A percentile compares a stretch with the other conserved stretches of the same genome.
These are phyloP conservation scores for Cyaniris semiargus DNA, from an alignment of 2,888 invertebrate species.

Conservation along the genomic window DNA sequence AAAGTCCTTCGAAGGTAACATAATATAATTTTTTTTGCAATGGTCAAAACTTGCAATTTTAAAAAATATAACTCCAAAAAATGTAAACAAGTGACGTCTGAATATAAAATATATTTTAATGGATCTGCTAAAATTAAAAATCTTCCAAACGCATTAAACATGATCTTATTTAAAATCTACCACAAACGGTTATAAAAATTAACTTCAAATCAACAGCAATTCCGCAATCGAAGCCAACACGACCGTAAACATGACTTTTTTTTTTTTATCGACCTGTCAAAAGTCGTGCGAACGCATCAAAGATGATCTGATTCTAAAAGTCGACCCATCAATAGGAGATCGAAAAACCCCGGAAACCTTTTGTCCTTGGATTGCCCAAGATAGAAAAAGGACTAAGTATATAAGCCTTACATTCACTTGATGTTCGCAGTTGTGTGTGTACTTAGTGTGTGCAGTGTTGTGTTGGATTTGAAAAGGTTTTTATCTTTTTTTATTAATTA, in stretches of 20 bases:
- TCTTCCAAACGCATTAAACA: background rate
- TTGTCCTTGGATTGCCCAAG: slow-evolving; percentile 42
- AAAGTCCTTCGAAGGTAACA: too few species aligned
- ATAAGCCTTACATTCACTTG: slow-evolving; percentile 47
- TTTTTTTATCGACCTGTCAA: background rate
- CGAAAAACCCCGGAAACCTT: slow-evolving; percentile 43
- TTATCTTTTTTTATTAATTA: slow-evolving; percentile 35
- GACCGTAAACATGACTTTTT: background rate
- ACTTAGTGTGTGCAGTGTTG: slow-evolving; percentile 37
- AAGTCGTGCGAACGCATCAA: slow-evolving; percentile 11
- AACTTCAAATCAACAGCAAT: background rate
- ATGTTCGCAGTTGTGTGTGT: slow-evolving; percentile 38
- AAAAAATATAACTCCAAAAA: too few species aligned
- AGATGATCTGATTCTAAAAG: slow-evolving; percentile 21
- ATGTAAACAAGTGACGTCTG: too few species aligned
- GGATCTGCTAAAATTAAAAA: too few species aligned
- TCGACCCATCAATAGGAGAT: slow-evolving; percentile 32
- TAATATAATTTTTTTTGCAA: too few species aligned
- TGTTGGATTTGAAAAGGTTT: slow-evolving; percentile 36
- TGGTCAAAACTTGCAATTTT: too few species aligned
- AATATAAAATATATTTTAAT: too few species aligned
- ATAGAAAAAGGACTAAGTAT: slow-evolving; percentile 56
- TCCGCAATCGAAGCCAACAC: background rate
- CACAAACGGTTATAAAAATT: background rate
- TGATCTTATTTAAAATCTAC: background rate